Percentiles rank a stretch among this genome's conserved stretches.
These are phyloP conservation scores for Leucopsar rothschildi DNA, from an alignment of 2,113 vertebrate species.

Conservation along the genomic window DNA sequence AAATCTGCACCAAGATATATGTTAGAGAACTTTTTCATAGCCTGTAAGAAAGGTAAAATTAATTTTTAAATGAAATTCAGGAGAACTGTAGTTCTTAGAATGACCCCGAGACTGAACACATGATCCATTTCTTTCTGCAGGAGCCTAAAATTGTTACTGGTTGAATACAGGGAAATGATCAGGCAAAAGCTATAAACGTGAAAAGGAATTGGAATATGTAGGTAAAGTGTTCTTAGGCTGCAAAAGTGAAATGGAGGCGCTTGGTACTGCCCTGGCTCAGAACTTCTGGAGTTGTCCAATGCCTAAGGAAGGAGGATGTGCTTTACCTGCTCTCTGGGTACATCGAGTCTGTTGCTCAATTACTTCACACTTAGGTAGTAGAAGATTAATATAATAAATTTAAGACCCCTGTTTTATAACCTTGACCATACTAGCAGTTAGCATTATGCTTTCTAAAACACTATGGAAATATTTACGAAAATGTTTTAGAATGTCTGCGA, in stretches of 20 bases:
- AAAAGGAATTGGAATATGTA: not conserved
- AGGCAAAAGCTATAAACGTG: not conserved
- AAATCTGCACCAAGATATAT: not conserved
- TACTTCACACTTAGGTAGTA: not conserved
- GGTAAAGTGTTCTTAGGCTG: not conserved
- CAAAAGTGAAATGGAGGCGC: not conserved
- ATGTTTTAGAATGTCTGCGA: not conserved
- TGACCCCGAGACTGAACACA: not conserved
- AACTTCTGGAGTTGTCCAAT: not conserved
- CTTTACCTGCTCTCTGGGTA: not conserved
- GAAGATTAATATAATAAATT: not conserved
- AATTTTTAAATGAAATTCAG: not conserved
- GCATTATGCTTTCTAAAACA: not conserved
- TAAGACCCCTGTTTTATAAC: not conserved
- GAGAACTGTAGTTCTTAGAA: not conserved
- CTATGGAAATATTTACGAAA: fast-evolving
- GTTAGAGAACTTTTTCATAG: not conserved
- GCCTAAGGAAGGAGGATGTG: not conserved
- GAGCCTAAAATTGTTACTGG: not conserved
- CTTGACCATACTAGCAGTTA: not conserved
- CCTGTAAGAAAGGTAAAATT: not conserved
- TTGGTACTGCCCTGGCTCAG: not conserved
- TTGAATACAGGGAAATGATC: not conserved
- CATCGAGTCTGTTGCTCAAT: not conserved
- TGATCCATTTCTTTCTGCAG: not conserved